Evolutionary conservation across 1,140 invertebrate species (phyloP).

Genomic region (Paracyclopina nana): DNA sequence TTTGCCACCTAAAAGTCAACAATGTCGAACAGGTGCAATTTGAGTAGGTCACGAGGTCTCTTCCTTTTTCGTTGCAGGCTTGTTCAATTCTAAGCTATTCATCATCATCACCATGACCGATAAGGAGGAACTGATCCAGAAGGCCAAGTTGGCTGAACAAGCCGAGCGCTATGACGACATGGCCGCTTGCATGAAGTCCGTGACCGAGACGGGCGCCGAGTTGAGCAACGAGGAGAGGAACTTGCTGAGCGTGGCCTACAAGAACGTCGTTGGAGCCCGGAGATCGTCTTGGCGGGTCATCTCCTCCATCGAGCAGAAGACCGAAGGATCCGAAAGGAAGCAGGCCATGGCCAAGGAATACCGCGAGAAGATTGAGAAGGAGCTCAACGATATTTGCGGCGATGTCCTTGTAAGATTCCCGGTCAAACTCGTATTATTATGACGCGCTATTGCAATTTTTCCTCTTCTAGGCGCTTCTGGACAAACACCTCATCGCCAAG

Average conservation of each 20-base stretch:
- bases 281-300: conserved; percentile 96
- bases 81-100: no score
- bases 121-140: conserved; percentile 95
- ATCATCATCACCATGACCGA: conserved; percentile 37
- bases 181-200: conserved; percentile 91
- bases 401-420: conserved; percentile 70
- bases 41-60: no score
- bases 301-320: conserved; percentile 95
- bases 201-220: conserved; percentile 82
- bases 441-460: no score
- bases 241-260: conserved; percentile 92
- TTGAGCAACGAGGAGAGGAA: conserved; percentile 94
- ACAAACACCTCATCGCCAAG: conserved; percentile 91
- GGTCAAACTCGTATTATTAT: conserved; percentile 12
- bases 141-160: conserved; percentile 97
- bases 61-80: no score
- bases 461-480: conserved; percentile 58
- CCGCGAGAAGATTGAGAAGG: conserved; percentile 93
- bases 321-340: conserved; percentile 75
- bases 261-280: conserved; percentile 94
- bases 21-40: no score
- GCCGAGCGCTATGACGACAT: conserved; percentile 90
- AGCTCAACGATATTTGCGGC: conserved; percentile 92
- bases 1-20: no score
- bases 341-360: conserved; percentile 97